These are phyloP conservation scores for Biston stratarius DNA, from an alignment of 2,888 invertebrate genomes.

Conservation along the genomic window DNA sequence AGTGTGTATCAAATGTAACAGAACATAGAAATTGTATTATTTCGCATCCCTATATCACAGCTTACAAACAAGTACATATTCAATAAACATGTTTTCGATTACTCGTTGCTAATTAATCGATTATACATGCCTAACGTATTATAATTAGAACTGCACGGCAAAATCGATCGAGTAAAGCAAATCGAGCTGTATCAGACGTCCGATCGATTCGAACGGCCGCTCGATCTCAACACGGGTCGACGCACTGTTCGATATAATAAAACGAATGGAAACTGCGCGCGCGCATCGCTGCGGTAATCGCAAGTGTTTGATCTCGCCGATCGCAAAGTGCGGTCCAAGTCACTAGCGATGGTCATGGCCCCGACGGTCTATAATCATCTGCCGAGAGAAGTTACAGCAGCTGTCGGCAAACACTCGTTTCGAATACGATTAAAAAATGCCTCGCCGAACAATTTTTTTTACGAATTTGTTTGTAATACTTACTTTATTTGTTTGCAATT, in stretches of 20 bases:
- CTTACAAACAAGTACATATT: neutral
- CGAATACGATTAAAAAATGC: no score
- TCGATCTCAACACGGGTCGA: constrained; percentile 34
- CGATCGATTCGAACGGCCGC: constrained; percentile 13
- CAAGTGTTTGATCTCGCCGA: constrained; percentile 74
- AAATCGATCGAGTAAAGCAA: constrained; percentile 18
- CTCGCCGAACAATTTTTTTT: no score
- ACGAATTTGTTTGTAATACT: no score
- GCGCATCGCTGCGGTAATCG: constrained; percentile 72
- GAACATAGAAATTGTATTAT: no score
- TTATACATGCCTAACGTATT: constrained; percentile 20
- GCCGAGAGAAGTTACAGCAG: no score
- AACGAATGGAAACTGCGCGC: constrained; percentile 57
- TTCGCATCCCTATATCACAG: neutral
- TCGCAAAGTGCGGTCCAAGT: constrained; percentile 21
- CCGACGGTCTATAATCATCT: no score
- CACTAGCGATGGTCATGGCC: no score
- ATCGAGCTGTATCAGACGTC: constrained; percentile 21
- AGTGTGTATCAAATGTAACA: no score
- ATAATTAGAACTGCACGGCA: constrained; percentile 23
- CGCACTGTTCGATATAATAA: constrained; percentile 42
- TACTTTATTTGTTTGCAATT: no score
- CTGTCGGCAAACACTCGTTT: no score
- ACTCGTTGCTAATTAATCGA: constrained; percentile 29
- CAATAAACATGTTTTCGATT: constrained; percentile 24